Base-by-base conservation (phyloP, 2,888 invertebrate species). In the Limnephilus auricula region DNA sequence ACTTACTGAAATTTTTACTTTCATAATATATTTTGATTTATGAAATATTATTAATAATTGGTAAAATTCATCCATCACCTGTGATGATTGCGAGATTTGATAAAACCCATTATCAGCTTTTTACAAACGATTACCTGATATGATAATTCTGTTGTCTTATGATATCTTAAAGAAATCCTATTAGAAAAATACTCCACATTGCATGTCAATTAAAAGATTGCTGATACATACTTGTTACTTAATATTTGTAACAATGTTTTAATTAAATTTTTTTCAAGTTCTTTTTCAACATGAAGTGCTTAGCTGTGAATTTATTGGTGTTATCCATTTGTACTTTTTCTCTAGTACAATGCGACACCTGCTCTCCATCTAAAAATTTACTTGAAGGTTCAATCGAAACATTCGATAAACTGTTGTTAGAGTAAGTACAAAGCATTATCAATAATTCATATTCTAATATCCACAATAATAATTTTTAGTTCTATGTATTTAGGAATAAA, bases 321-420 rank as follows among this genome's bases (percentile, higher is more conserved):
- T 65, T 65, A 9, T 65, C 84, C n/a, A n/a, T 84, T n/a, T 84
- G 25, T 37, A 84, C 84, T 15, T 40, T 80, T 80, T 80, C 84
- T n/a, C 84, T 25, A 34, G 84, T 84, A 40, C 40, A 37, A n/a
- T n/a, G 34, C 9, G 40, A 34, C 12, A 34, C 34, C 5, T 84
- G 84, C 40, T 34, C 37, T 25, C 84, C n/a, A n/a, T 84, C 84
- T n/a, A n/a, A 32, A 84, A 84, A 84, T 37, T 37, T 84, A 84
- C 84, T 84, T 13, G 34, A 25, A 9, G 84, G 84, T 37, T 84
- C 84, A n/a, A 84, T 84, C 34, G 84, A 34, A 3, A 84, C 40
- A 37, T 84, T 84, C 18, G 84, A 84, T 37, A 84, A 84, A 84
- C 12, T 84, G 12, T 37, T 84, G 40, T 15, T 32, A 15, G 80